Conservation (phyloP, 2,113 vertebrate species). For the Crocuta crocuta region DNA sequence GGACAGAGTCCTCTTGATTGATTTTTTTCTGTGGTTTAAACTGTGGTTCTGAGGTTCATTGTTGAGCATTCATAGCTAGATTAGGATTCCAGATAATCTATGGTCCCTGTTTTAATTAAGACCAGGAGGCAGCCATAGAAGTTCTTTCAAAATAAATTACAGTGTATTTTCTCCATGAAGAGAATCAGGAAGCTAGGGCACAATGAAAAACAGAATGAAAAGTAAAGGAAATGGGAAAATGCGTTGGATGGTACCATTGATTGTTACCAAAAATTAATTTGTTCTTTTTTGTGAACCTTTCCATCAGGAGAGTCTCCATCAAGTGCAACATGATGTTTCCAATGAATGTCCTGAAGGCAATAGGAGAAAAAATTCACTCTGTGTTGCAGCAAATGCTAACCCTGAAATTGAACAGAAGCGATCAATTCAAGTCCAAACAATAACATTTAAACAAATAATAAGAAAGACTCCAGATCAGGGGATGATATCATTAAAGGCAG, state of each 20-base stretch:
- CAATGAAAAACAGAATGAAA: slow-evolving; percentile 69
- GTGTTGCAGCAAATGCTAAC: slow-evolving; percentile 68
- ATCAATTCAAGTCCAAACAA: slow-evolving; percentile 80
- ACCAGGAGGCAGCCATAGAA: slow-evolving; percentile 40
- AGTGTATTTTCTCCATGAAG: slow-evolving; percentile 76
- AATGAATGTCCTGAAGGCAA: slow-evolving; percentile 78
- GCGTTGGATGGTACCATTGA: slow-evolving; percentile 67
- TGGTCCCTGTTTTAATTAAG: slow-evolving; percentile 60
- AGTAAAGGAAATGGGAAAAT: slow-evolving; percentile 46
- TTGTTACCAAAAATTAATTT: slow-evolving; percentile 83
- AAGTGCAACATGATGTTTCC: slow-evolving; percentile 74
- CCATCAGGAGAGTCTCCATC: slow-evolving; percentile 81
- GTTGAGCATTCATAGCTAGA: neutral
- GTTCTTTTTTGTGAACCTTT: slow-evolving; percentile 79
- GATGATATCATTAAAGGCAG: slow-evolving; percentile 81
- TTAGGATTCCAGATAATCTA: slow-evolving; percentile 38
- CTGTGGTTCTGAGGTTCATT: neutral
- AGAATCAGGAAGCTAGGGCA: slow-evolving; percentile 61
- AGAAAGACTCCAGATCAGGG: slow-evolving; percentile 68
- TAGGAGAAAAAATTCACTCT: slow-evolving; percentile 70
- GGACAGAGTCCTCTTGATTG: slow-evolving; percentile 34
- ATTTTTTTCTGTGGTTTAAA: slow-evolving; percentile 23
- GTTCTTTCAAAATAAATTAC: slow-evolving; percentile 77
- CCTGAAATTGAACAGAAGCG: slow-evolving; percentile 52
- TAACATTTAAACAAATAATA: slow-evolving; percentile 83